phyloP scores from a whole-genome alignment of 1,140 invertebrate species.

The Akabosia matsudoensis region DNA sequence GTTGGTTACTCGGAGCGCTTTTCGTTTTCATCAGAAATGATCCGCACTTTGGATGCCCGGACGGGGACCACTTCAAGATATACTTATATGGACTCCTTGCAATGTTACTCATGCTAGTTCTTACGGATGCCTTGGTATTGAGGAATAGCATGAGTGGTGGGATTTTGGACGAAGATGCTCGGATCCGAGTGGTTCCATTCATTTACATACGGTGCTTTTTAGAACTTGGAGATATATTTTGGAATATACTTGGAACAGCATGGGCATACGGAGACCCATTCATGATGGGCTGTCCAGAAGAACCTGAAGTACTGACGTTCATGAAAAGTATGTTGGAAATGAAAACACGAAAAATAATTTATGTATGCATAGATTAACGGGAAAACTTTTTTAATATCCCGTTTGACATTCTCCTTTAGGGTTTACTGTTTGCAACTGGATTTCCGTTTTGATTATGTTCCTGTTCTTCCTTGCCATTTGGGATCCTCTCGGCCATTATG shows the following conservation, averaged over 20 bases:
- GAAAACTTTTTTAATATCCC: no score
- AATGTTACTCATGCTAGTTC: constrained; percentile 48
- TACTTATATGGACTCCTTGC: constrained; percentile 47
- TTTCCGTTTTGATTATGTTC: constrained; percentile 64
- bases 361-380: not conserved
- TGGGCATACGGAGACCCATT: constrained; percentile 63
- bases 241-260: constrained; percentile 74
- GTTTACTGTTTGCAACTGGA: constrained; percentile 76
- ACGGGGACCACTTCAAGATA: constrained; percentile 40
- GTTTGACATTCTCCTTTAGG: constrained; percentile 58
- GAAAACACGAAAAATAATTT: not conserved
- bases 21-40: constrained; percentile 38
- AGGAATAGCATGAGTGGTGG: constrained; percentile 51
- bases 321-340: constrained; percentile 40
- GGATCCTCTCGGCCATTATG: constrained; percentile 70
- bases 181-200: constrained; percentile 50
- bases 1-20: constrained; percentile 51
- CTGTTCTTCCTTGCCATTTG: constrained; percentile 67
- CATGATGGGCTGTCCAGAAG: constrained; percentile 11
- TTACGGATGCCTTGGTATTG: constrained; percentile 49
- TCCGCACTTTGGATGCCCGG: constrained; percentile 37
- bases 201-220: constrained; percentile 57
- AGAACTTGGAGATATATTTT: constrained; percentile 68
- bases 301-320: constrained; percentile 34
- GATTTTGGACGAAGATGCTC: constrained; percentile 50